Evolutionary conservation across 2,113 vertebrate species (phyloP), one percentile per base, ranked within the genome.

Genomic region (Ia io): DNA sequence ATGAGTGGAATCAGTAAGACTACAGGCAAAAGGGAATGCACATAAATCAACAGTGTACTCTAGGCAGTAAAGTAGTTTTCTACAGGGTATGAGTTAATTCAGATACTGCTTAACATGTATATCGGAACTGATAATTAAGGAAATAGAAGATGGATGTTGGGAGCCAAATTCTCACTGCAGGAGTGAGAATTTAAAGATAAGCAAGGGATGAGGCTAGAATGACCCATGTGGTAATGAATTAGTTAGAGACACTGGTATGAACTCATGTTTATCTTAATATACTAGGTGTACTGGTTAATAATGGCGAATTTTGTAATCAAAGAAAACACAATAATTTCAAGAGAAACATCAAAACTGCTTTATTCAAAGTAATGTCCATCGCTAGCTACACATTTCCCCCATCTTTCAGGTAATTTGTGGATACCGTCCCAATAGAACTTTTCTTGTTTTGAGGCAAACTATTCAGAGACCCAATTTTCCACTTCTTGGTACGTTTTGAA

Each of bases 71-170:
- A 11, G 28, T 40, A 23, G n/a, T 25, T 44, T 89, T 32, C 12
- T 28, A 6, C 0, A 0, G 56, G 30, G 9, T 35, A 2, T 0
- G 6, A 69, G 20, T 22, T 53, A 32, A 28, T 65, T 82, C 47
- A 65, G 49, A 77, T 2, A 42, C 6, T 53, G 20, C 49, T 80
- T 61, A 25, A 1, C 4, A 4, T 11, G 22, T 7, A 53, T 3
- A 61, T 20, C 5, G 14, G 47, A 56, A 51, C 25, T 23, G 22
- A 37, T 8, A 79, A 25, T 69, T 47, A 44, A n/a, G 59, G 56
- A 44, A 53, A 78, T 20, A 37, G 22, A 22, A 5, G 30, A 53
- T 5, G 14, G 35, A 51, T 11, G 20, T 40, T 6, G 9, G 61
- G 9, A 51, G 82, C 18, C 76, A 74, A 32, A 56, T 47, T 79